Percentiles rank a stretch among this genome's conserved stretches.
Conservation (phyloP, 2,797 vertebrate genomes). For the Amblyopsis hoosieri region DNA sequence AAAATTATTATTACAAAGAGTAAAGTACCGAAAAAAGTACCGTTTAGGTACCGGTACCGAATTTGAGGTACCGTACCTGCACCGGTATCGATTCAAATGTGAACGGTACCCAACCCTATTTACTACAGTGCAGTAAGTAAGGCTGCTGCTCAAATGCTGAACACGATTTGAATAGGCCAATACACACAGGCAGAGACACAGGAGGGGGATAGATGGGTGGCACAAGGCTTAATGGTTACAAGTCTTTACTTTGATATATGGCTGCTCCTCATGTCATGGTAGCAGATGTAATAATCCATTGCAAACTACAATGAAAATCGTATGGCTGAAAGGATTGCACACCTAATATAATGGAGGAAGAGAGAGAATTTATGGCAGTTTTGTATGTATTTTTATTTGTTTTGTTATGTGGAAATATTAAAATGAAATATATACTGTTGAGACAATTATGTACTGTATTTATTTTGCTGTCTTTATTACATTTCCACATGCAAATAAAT, state of each 20-base stretch:
- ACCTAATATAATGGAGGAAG: conserved; percentile 36
- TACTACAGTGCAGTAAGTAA: neutral
- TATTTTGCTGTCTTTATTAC: no score
- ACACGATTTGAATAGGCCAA: conserved; percentile 26
- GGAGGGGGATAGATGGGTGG: conserved; percentile 24
- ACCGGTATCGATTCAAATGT: no score
- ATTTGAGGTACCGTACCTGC: no score
- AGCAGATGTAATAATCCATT: conserved; percentile 51
- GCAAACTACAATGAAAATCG: conserved; percentile 66
- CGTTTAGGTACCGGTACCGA: no score
- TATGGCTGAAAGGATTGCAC: conserved; percentile 52
- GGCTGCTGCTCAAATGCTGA: conserved; percentile 34
- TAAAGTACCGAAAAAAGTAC: no score
- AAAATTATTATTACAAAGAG: no score
- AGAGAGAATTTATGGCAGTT: conserved; percentile 38
- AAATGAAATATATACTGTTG: no score
- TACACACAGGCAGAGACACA: conserved; percentile 20
- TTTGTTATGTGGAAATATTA: neutral
- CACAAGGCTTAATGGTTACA: conserved; percentile 54
- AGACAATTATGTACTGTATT: no score
- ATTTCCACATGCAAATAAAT: no score
- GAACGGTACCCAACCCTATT: no score
- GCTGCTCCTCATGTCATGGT: conserved; percentile 55
- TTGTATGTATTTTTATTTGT: conserved; percentile 39
- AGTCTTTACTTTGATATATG: conserved; percentile 71